Percentiles rank a stretch among this genome's conserved stretches.
Evolutionary conservation across 1,140 invertebrate species (phyloP).

Genomic region (Plectrocnemia conspersa): DNA sequence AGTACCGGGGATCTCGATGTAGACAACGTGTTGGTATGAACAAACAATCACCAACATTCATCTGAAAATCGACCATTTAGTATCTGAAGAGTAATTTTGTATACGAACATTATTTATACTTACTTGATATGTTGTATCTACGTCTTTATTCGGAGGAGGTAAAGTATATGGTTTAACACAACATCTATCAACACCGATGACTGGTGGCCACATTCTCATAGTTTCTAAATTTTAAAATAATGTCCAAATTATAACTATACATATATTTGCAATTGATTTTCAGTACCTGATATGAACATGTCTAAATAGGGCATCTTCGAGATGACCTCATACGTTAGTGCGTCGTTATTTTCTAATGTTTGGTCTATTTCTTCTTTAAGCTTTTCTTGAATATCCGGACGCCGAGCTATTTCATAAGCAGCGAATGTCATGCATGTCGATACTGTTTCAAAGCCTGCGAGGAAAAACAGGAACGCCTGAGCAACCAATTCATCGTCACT

Average conservation of each 20-base stretch:
- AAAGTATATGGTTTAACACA: conserved; percentile 30
- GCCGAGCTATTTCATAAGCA: conserved; percentile 52
- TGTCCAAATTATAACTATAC: neutral
- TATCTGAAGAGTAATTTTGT: too few relatives aligned
- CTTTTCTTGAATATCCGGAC: conserved; percentile 55
- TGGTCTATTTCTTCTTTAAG: conserved; percentile 54
- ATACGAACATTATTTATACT: too few relatives aligned
- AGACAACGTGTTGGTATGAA: conserved; percentile 28
- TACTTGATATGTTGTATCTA: neutral
- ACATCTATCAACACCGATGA: conserved; percentile 15
- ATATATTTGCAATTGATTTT: neutral
- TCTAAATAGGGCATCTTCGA: conserved; percentile 38
- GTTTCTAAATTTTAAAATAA: conserved; percentile 22
- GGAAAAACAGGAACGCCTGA: conserved; percentile 55
- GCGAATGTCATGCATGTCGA: conserved; percentile 52
- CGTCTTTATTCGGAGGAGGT: conserved; percentile 13
- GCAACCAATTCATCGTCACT: conserved; percentile 41
- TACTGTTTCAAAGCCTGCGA: conserved; percentile 60
- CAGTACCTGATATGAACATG: conserved; percentile 32
- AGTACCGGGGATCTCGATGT: conserved; percentile 52
- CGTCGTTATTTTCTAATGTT: neutral
- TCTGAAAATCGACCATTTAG: neutral
- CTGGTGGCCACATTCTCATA: conserved; percentile 27
- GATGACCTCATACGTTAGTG: conserved; percentile 33
- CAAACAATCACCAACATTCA: conserved; percentile 3